Evolutionary conservation across 2,888 invertebrate species (phyloP).

Genomic region (Nebria brevicollis): DNA sequence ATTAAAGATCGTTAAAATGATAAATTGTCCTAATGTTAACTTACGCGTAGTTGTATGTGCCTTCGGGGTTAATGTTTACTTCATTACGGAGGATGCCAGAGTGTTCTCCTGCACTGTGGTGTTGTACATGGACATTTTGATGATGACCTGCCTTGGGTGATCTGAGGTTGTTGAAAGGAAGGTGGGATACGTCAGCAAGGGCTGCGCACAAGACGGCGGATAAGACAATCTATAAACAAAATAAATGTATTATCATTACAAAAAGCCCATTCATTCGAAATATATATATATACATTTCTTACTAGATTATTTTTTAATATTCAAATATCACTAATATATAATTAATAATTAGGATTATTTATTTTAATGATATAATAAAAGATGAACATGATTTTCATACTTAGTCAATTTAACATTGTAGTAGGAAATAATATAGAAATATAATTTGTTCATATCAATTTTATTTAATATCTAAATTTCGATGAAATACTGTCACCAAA

Average conservation of each 20-base stretch:
- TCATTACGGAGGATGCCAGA: conserved; percentile 62
- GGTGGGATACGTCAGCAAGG: conserved; percentile 57
- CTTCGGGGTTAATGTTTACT: conserved; percentile 64
- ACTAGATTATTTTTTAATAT: no score
- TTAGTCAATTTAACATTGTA: no score
- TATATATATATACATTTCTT: no score
- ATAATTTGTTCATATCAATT: no score
- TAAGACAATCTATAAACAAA: conserved; percentile 54
- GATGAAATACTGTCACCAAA: neutral
- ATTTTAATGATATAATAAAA: no score
- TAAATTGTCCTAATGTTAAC: conserved; percentile 51
- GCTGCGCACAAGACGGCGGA: conserved; percentile 60
- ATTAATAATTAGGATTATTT: no score
- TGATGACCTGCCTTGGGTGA: conserved; percentile 4
- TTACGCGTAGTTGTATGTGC: conserved; percentile 66
- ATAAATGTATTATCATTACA: neutral
- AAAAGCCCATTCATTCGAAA: no score
- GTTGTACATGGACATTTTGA: conserved; percentile 23
- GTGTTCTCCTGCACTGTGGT: conserved; percentile 53
- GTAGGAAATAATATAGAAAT: no score
- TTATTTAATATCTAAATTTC: no score
- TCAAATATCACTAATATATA: no score
- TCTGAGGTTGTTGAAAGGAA: conserved; percentile 22
- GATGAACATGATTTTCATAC: no score
- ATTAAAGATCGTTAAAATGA: neutral